Conservation (phyloP, 2,113 vertebrate species). For the Dasyornis broadbenti region DNA sequence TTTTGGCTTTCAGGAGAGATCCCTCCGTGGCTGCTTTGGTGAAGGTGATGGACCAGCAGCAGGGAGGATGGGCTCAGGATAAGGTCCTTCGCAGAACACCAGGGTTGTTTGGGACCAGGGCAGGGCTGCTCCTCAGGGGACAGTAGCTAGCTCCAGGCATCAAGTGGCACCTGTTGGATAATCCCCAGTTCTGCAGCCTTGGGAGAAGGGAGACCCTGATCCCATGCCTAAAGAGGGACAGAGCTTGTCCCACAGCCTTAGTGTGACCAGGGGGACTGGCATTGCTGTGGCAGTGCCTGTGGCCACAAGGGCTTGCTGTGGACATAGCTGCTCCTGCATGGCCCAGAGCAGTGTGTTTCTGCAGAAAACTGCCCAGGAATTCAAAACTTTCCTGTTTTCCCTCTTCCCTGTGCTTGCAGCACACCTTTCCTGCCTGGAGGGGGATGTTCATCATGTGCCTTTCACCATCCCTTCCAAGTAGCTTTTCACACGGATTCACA, state of each 20-base stretch:
- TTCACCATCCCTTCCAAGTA: not conserved
- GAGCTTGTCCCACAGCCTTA: not conserved
- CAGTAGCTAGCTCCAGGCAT: rapidly evolving
- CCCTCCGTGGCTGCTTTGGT: rapidly evolving
- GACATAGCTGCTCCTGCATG: rapidly evolving
- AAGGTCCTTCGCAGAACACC: not conserved
- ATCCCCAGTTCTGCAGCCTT: not conserved
- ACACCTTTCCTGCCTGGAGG: not conserved
- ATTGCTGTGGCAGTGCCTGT: rapidly evolving
- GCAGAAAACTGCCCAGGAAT: not conserved
- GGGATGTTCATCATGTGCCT: not conserved
- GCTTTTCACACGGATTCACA: not conserved
- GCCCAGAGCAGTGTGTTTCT: rapidly evolving
- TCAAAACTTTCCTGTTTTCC: not conserved
- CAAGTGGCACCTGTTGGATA: not conserved
- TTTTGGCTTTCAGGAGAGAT: not conserved
- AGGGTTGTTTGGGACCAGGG: not conserved
- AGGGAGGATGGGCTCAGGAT: not conserved
- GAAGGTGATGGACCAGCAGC: rapidly evolving
- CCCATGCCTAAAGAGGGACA: rapidly evolving
- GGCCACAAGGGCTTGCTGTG: not conserved
- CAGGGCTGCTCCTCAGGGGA: not conserved
- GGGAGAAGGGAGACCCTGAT: not conserved
- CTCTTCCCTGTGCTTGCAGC: not conserved
- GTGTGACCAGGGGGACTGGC: rapidly evolving